Percentiles rank a stretch among this genome's conserved stretches.
Evolutionary conservation across 2,113 vertebrate genomes (phyloP).

Genomic region (Osmerus mordax): DNA sequence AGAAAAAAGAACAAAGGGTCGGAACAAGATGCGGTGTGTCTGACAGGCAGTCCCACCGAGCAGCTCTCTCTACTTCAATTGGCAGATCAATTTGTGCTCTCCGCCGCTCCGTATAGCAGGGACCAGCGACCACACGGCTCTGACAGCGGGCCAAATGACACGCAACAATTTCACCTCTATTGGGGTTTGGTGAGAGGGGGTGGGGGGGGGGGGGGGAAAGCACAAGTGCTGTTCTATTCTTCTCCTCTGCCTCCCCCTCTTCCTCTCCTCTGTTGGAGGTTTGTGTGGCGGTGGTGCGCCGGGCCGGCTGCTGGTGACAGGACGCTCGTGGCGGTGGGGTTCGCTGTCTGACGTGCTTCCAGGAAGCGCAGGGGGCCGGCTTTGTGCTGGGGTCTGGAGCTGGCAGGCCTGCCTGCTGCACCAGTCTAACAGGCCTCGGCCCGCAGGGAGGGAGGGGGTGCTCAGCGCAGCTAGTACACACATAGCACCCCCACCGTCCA

Average conservation of each 20-base stretch:
- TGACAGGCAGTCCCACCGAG: conserved; percentile 10
- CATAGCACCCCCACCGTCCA: conserved; percentile 11
- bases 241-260: conserved; percentile 15
- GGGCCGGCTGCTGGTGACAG: conserved; percentile 77
- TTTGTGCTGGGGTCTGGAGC: conserved; percentile 68
- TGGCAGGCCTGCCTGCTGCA: conserved; percentile 74
- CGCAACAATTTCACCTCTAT: conserved; percentile 56
- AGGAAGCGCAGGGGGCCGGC: conserved; percentile 42
- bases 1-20: neutral
- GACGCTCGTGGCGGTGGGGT: conserved; percentile 67
- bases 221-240: conserved; percentile 31
- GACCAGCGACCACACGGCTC: conserved; percentile 49
- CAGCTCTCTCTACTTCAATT: conserved; percentile 27
- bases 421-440: conserved; percentile 56
- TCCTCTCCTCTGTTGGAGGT: conserved; percentile 53
- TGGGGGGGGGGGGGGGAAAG: conserved; percentile 25
- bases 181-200: conserved; percentile 1
- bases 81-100: conserved; percentile 42
- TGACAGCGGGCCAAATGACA: conserved; percentile 50
- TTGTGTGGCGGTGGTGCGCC: conserved; percentile 64
- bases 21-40: neutral
- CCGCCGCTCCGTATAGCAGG: conserved; percentile 33
- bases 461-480: conserved; percentile 17
- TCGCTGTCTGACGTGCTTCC: conserved; percentile 68
- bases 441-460: conserved; percentile 47